A percentile compares a stretch with the other conserved stretches of the same genome.
Conservation (phyloP, 1,140 invertebrate species). For the Pectinophora gossypiella region DNA sequence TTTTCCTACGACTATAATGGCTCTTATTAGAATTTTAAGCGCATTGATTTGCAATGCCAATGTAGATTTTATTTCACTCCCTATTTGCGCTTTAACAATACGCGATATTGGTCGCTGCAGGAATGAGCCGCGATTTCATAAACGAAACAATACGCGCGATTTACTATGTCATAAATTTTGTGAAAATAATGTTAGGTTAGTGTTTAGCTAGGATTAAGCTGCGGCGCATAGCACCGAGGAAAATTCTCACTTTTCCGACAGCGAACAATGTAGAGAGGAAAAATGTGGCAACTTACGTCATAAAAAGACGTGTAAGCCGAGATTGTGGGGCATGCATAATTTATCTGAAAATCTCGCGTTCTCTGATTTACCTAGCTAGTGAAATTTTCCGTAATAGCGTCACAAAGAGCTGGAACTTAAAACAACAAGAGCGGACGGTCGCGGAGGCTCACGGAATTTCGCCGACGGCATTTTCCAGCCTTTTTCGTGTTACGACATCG, state of each 20-base stretch:
- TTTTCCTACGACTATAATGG: slow-evolving; percentile 32
- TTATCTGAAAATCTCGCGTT: slow-evolving; percentile 20
- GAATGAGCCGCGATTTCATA: no score
- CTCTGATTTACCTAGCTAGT: slow-evolving; percentile 37
- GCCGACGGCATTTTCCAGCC: slow-evolving; percentile 63
- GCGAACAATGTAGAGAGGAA: not conserved
- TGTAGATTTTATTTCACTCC: slow-evolving; percentile 17
- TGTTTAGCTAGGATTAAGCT: no score
- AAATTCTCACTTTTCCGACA: not conserved
- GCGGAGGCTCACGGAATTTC: slow-evolving; percentile 43
- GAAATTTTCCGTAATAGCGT: slow-evolving; percentile 41
- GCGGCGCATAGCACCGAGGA: no score
- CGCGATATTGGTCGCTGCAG: no score
- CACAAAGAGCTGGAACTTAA: slow-evolving; percentile 49
- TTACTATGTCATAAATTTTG: no score
- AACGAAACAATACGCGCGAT: no score
- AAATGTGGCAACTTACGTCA: not conserved
- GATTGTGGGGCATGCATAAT: slow-evolving; percentile 9
- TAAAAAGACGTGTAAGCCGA: not conserved
- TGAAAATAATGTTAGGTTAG: no score
- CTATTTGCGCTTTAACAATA: not conserved
- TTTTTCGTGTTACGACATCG: slow-evolving; percentile 70
- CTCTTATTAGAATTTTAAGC: slow-evolving; percentile 40
- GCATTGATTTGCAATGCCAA: slow-evolving; percentile 38
- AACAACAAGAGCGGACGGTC: slow-evolving; percentile 44